Conservation (phyloP, 2,797 vertebrate genomes). For the Hypotaenidia philippensis region DNA sequence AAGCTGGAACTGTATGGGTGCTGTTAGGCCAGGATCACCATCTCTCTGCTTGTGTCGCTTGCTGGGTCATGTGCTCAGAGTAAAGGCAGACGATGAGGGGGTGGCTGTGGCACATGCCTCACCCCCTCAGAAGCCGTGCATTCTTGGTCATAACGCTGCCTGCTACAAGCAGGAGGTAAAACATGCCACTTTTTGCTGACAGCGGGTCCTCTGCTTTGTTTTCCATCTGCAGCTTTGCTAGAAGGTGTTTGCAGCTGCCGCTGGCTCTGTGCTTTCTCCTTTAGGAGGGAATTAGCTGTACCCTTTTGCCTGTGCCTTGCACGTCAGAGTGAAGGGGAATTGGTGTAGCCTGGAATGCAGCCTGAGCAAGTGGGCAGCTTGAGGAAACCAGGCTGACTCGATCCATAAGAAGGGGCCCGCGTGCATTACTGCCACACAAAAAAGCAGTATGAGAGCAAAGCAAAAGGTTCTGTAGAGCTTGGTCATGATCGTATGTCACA, state of each 20-base stretch:
- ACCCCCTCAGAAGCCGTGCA: too few species aligned
- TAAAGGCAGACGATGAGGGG: not conserved
- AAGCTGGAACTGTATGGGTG: not conserved
- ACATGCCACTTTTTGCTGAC: not conserved
- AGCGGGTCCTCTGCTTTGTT: not conserved
- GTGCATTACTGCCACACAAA: not conserved
- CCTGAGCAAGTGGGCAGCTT: not conserved
- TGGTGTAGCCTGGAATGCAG: not conserved
- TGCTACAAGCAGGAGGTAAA: not conserved
- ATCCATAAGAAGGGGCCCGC: not conserved
- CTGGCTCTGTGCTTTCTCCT: not conserved
- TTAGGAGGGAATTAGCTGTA: not conserved
- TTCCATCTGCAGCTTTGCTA: not conserved
- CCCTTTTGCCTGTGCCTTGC: not conserved
- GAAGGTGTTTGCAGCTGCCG: constrained; percentile 2
- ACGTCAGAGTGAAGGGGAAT: not conserved
- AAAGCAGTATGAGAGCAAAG: not conserved
- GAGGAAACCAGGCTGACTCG: not conserved
- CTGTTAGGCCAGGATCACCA: not conserved
- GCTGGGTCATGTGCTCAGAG: not conserved
- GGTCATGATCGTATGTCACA: not conserved
- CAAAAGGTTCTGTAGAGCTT: fast-evolving
- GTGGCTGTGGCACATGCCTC: too few species aligned
- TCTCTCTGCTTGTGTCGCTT: fast-evolving
- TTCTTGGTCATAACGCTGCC: not conserved